phyloP scores from a whole-genome alignment of 2,888 invertebrate species.

The Mycalesis mineus region DNA sequence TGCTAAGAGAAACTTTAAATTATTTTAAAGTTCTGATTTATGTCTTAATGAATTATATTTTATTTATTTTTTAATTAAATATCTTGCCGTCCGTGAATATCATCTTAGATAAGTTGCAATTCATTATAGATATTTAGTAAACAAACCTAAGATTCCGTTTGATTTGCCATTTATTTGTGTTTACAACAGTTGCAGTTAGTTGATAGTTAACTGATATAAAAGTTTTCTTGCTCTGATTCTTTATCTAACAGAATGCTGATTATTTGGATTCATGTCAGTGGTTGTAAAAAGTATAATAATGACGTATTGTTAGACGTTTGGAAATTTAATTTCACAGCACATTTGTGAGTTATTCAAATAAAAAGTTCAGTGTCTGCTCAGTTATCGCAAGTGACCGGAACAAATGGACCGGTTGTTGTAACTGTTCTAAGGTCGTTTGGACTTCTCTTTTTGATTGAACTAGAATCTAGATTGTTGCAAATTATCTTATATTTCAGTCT shows the following conservation, averaged over 20 bases:
- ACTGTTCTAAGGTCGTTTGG: conserved; percentile 17
- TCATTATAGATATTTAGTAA: not conserved
- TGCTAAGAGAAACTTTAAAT: not conserved
- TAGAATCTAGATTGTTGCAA: not conserved
- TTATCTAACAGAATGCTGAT: not conserved
- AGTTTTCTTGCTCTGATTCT: not conserved
- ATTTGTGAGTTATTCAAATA: conserved; percentile 16
- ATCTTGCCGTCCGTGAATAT: not conserved
- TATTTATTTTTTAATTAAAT: conserved; percentile 1
- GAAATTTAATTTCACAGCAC: conserved; percentile 20
- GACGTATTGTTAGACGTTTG: conserved; percentile 7
- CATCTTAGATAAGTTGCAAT: not conserved
- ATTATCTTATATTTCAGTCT: not conserved
- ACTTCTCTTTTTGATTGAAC: conserved; percentile 8
- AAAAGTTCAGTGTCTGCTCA: conserved; percentile 4
- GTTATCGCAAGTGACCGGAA: conserved; percentile 14
- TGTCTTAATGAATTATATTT: not conserved
- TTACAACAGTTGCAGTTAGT: not conserved
- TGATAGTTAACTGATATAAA: not conserved
- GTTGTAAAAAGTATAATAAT: not conserved
- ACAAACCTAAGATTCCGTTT: not conserved
- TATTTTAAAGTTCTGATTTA: not conserved
- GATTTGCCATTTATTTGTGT: not conserved
- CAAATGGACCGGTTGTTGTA: conserved; percentile 13
- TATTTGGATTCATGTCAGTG: not conserved